A percentile compares a stretch with the other conserved stretches of the same genome.
Evolutionary conservation across 2,888 invertebrate genomes (phyloP).

Genomic region (Lithophane semibrunnea): DNA sequence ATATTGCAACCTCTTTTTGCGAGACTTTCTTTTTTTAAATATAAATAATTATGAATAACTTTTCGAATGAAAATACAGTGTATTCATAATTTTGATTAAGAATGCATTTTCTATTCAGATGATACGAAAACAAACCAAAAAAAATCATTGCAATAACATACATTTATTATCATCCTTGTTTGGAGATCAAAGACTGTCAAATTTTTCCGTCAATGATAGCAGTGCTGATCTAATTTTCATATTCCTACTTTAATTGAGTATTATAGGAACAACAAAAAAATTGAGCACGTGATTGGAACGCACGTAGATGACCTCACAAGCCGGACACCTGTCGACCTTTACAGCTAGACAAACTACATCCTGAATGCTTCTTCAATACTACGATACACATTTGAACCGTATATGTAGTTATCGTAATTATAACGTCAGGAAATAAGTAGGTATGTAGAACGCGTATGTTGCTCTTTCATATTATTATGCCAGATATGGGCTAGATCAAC

Average conservation of each 20-base stretch:
- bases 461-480: slow-evolving; percentile 16
- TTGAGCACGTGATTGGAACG: slow-evolving; percentile 66
- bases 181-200: background rate
- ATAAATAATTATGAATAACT: background rate
- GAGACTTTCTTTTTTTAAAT: background rate
- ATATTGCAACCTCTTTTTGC: background rate
- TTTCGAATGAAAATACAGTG: background rate
- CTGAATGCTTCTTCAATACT: slow-evolving; percentile 73
- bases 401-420: slow-evolving; percentile 49
- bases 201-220: background rate
- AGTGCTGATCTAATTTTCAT: slow-evolving; percentile 29
- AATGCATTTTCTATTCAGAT: too few species aligned
- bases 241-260: slow-evolving; percentile 4
- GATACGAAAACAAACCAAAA: too few species aligned
- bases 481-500: slow-evolving; percentile 38
- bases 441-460: slow-evolving; percentile 22
- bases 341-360: slow-evolving; percentile 71
- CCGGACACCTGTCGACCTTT: slow-evolving; percentile 84
- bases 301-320: slow-evolving; percentile 80
- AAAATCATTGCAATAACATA: background rate
- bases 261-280: slow-evolving; percentile 64
- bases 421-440: slow-evolving; percentile 53
- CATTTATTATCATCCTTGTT: background rate
- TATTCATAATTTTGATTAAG: too few species aligned
- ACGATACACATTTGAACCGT: slow-evolving; percentile 52